Evolutionary conservation across 1,140 invertebrate species (phyloP).

Genomic region (Elysia chlorotica): DNA sequence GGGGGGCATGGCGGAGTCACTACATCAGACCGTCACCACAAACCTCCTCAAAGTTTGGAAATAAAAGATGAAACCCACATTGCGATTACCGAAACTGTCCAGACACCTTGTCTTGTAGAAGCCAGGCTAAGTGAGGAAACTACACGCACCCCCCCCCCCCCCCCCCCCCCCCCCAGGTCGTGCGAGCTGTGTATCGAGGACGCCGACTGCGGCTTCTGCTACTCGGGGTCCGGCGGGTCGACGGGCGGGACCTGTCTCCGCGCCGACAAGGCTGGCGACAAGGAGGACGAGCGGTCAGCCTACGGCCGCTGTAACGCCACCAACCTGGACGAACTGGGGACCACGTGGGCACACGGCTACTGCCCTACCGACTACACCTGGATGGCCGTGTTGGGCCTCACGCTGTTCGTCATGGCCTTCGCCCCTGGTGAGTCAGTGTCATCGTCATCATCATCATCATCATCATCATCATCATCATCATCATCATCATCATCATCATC

Average conservation of each 20-base stretch:
- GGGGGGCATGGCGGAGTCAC: neutral
- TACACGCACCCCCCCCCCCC: too few species aligned
- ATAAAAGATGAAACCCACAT: too few species aligned
- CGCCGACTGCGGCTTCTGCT: conserved; percentile 65
- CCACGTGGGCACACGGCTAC: conserved; percentile 61
- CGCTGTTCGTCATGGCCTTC: conserved; percentile 65
- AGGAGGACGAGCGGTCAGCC: conserved; percentile 37
- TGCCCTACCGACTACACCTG: conserved; percentile 66
- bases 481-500: too few species aligned
- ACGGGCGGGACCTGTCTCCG: conserved; percentile 37
- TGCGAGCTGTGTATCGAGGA: conserved; percentile 61
- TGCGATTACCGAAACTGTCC: too few species aligned
- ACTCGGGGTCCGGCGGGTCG: conserved; percentile 23
- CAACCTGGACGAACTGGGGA: conserved; percentile 11
- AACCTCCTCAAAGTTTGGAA: too few species aligned
- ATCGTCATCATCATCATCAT: too few species aligned
- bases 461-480: too few species aligned
- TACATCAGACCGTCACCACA: too few species aligned
- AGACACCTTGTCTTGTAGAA: too few species aligned
- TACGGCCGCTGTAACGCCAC: conserved; percentile 34
- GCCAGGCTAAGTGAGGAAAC: too few species aligned
- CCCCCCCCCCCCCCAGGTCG: conserved; percentile 48
- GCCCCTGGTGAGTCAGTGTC: conserved; percentile 64
- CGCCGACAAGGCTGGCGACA: conserved; percentile 25
- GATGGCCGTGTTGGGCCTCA: conserved; percentile 65